phyloP scores from a whole-genome alignment of 2,888 invertebrate species.

The Hirudinaria manillensis region DNA sequence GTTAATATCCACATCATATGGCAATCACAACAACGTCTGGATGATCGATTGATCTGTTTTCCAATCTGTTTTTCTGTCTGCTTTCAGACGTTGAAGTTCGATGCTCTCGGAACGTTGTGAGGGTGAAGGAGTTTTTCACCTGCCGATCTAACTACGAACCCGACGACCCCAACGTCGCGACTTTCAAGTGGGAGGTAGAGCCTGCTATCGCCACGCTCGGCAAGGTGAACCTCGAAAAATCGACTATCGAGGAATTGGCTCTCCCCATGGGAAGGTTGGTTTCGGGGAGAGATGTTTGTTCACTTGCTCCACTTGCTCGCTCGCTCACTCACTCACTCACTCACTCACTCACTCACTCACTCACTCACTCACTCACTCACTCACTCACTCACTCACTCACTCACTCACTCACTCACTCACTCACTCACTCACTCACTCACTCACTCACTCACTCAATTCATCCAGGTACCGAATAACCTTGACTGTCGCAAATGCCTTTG shows the following conservation, averaged over 20 bases:
- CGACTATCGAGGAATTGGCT: too few species aligned
- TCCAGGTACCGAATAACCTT: not conserved
- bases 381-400: constrained; percentile 24
- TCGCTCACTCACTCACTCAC: constrained; percentile 21
- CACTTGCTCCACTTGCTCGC: not conserved
- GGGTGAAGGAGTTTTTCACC: not conserved
- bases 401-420: constrained; percentile 29
- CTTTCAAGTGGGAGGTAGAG: too few species aligned
- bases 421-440: constrained; percentile 30
- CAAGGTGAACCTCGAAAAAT: too few species aligned
- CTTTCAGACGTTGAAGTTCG: not conserved
- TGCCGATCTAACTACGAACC: too few species aligned
- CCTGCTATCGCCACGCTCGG: too few species aligned
- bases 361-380: constrained; percentile 21
- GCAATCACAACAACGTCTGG: too few species aligned
- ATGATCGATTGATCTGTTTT: too few species aligned
- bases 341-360: constrained; percentile 25
- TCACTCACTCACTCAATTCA: not conserved
- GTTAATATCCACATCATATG: too few species aligned
- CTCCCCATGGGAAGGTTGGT: too few species aligned
- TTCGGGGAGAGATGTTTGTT: too few species aligned
- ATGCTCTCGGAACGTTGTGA: not conserved
- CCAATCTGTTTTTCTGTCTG: too few species aligned
- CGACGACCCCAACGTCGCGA: too few species aligned
- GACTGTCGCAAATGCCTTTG: not conserved